phyloP scores from a whole-genome alignment of 2,113 vertebrate species.

The Oryzias curvinotus region DNA sequence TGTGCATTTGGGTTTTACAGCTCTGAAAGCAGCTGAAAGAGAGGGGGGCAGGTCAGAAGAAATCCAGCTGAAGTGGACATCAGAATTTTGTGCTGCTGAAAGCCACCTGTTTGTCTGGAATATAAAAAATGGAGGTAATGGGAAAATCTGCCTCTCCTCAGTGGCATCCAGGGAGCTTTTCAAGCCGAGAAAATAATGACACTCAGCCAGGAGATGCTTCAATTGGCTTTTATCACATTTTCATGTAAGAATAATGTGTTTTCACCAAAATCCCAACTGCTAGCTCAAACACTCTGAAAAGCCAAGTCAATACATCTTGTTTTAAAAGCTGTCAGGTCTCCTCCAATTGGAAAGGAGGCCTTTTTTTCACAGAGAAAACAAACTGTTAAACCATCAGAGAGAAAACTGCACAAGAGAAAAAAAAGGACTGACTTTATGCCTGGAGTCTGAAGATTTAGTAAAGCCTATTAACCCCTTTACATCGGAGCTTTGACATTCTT shows the following conservation, averaged over 20 bases:
- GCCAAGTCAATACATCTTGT: constrained; percentile 13
- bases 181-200: constrained; percentile 28
- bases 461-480: too few relatives aligned
- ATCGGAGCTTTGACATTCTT: too few relatives aligned
- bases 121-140: constrained; percentile 11
- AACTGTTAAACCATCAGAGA: constrained; percentile 6
- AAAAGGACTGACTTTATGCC: too few relatives aligned
- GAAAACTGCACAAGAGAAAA: background rate
- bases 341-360: constrained; percentile 11
- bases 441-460: background rate
- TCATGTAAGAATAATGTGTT: constrained; percentile 25
- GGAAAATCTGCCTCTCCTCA: constrained; percentile 6
- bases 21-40: background rate
- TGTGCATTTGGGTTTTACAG: constrained; percentile 1
- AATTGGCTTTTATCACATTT: constrained; percentile 31
- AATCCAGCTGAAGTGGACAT: background rate
- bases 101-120: constrained; percentile 8
- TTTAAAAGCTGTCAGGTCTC: constrained; percentile 40
- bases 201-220: constrained; percentile 44
- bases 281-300: constrained; percentile 20
- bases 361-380: constrained; percentile 7
- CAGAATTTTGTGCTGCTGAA: background rate
- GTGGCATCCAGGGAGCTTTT: constrained; percentile 16
- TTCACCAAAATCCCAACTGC: constrained; percentile 28
- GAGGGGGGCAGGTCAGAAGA: background rate